Base-by-base conservation (phyloP, 1,140 invertebrate species). In the Radopholus similis region DNA sequence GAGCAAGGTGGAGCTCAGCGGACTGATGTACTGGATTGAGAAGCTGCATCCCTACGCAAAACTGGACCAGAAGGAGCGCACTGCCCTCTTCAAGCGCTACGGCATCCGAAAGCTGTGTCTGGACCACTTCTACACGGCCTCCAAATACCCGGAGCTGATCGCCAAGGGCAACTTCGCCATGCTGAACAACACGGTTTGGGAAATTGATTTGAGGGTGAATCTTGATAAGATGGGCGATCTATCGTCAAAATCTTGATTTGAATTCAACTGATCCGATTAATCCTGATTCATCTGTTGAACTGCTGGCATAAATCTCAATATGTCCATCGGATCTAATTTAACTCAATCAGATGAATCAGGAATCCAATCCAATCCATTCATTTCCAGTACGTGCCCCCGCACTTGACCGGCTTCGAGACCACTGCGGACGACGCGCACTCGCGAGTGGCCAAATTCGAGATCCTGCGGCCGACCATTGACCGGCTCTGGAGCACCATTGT, bases 111-210 rank as follows among this genome's bases (percentile, higher is more conserved):
- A 66, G 18, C 30, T 66, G 21, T n/a, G 49, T 38, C 44, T 64
- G 21, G 66, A 68, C 28, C 66, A 68, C 23, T 51, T 44, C n/a
- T 68, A 68, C 15, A 34, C 28, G 54, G 66, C 66, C 34, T 59
- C 55, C 32, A 68, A 68, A 38, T 65, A 53, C 21, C 57, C 57
- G 18, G 47, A 66, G 51, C 40, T 68, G 30, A 54, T 68, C 38
- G 38, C 59, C 44, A 59, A 68, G 47, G 57, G 68, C 15, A 59
- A 64, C 30, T 71, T 71, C 49, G 64, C 68, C 21, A 71, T 71
- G 68, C 23, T 54, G 9, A 71, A 71, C 55, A 67, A 67, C 53
- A 71, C 68, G n/a, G n/a, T n/a, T n/a, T n/a, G n/a, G n/a, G n/a
- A n/a, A n/a, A n/a, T n/a, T n/a, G n/a, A n/a, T n/a, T n/a, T n/a